Percentiles rank a stretch among this genome's conserved stretches.
These are phyloP conservation scores for Benitochromis conjunctus DNA, from an alignment of 2,113 vertebrate species.

Conservation along the genomic window DNA sequence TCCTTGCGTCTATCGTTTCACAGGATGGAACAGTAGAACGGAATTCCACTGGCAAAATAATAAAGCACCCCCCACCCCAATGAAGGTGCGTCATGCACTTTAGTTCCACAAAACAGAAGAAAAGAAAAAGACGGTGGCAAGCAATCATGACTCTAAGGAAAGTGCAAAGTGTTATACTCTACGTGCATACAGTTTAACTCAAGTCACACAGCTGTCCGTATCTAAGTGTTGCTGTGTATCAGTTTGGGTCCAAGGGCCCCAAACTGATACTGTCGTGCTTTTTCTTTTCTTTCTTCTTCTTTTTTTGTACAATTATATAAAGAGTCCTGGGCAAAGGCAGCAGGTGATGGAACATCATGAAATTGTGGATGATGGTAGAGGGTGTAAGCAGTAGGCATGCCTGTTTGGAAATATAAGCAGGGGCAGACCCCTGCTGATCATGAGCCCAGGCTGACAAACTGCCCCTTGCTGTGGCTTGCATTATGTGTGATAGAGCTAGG, in stretches of 20 bases:
- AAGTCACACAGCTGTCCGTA: background rate
- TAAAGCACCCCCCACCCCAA: background rate
- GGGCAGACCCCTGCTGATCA: background rate
- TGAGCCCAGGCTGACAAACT: background rate
- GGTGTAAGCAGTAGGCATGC: background rate
- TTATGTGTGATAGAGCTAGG: background rate
- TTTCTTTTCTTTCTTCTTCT: background rate
- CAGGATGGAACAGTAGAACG: conserved; percentile 29
- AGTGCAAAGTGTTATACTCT: background rate
- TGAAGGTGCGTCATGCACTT: conserved; percentile 6
- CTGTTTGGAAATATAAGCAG: background rate
- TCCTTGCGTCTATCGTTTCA: conserved; percentile 28
- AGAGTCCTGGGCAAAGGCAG: background rate
- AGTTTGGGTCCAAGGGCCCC: background rate
- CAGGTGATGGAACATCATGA: conserved; percentile 1
- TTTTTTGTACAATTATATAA: background rate
- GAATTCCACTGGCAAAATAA: conserved; percentile 58
- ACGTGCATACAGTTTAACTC: background rate
- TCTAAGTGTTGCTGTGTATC: background rate
- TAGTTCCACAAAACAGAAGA: background rate
- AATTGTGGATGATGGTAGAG: background rate
- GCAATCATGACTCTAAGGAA: conserved; percentile 10
- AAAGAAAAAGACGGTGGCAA: background rate
- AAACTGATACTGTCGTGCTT: background rate
- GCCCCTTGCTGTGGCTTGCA: background rate